phyloP scores from a whole-genome alignment of 1,140 invertebrate genomes.

The Dinothrombium tinctorium region DNA sequence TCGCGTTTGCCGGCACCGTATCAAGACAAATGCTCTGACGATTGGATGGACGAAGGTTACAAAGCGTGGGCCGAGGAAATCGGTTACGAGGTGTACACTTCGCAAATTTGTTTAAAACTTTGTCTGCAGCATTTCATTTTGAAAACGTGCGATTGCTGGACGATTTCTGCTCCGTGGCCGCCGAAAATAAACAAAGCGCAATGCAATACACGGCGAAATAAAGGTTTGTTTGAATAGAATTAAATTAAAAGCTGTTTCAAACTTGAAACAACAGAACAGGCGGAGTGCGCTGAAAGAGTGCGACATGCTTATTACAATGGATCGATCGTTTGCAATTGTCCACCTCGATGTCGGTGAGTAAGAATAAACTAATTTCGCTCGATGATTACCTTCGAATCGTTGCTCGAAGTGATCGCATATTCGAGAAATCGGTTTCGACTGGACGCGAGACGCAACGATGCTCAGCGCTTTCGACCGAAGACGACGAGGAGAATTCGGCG shows the following conservation, averaged over 20 bases:
- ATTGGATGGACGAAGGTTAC: conserved; percentile 2
- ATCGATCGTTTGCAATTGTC: conserved; percentile 8
- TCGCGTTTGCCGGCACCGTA: conserved; percentile 10
- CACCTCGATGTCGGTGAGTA: conserved; percentile 8
- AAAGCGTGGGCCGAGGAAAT: conserved; percentile 7
- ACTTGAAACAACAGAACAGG: not conserved
- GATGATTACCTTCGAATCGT: not conserved
- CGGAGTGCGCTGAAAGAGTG: not conserved
- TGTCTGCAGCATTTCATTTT: conserved; percentile 8
- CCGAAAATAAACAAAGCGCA: not conserved
- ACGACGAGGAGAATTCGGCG: not conserved
- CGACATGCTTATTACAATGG: conserved; percentile 9
- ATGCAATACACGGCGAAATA: conserved; percentile 6
- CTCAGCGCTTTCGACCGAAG: conserved; percentile 8
- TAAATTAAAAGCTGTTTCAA: not conserved
- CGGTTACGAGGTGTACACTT: conserved; percentile 8
- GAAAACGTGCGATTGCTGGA: conserved; percentile 7
- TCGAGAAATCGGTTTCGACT: conserved; percentile 11
- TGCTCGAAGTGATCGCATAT: conserved; percentile 4
- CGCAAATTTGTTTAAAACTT: conserved; percentile 11
- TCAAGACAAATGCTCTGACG: conserved; percentile 10
- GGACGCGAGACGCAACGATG: conserved; percentile 11
- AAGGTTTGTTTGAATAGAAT: conserved; percentile 1
- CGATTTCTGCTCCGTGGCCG: conserved; percentile 7
- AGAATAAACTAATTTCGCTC: not conserved